phyloP scores from a whole-genome alignment of 2,888 invertebrate species.

The Noctua janthina region DNA sequence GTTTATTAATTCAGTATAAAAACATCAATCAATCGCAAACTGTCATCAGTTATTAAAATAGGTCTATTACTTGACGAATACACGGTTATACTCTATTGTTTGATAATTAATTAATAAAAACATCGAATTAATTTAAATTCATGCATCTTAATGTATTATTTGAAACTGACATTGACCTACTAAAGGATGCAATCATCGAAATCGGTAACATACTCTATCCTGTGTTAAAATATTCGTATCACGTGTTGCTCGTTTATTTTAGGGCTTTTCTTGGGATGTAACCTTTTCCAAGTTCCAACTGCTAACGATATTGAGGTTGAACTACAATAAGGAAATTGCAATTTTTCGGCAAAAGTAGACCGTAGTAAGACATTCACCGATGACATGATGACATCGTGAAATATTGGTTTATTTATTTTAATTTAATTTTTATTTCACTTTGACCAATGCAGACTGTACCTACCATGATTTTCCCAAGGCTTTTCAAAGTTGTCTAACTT shows the following conservation, averaged over 20 bases:
- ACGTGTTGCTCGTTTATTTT: constrained; percentile 15
- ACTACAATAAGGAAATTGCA: not conserved
- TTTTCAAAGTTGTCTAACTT: not conserved
- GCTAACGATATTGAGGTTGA: constrained; percentile 8
- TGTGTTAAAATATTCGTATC: constrained; percentile 43
- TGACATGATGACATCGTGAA: not conserved
- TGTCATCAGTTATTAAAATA: not conserved
- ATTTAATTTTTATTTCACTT: constrained; percentile 4
- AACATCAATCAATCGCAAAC: constrained; percentile 6
- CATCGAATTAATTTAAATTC: constrained; percentile 20
- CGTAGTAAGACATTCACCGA: not conserved
- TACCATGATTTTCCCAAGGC: not conserved
- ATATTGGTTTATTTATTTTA: not conserved
- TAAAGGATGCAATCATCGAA: constrained; percentile 11
- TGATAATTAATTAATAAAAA: not conserved
- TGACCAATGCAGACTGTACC: not conserved
- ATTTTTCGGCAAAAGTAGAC: not conserved
- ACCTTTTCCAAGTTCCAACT: constrained; percentile 34
- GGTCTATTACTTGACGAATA: not conserved
- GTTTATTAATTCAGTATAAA: constrained; percentile 22
- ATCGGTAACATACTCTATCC: constrained; percentile 1
- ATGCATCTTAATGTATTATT: constrained; percentile 25
- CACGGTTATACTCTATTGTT: not conserved
- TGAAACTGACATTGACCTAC: constrained; percentile 44
- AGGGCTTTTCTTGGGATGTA: not conserved